Conservation (phyloP, 2,888 invertebrate species). For the Ophion ventricosus region DNA sequence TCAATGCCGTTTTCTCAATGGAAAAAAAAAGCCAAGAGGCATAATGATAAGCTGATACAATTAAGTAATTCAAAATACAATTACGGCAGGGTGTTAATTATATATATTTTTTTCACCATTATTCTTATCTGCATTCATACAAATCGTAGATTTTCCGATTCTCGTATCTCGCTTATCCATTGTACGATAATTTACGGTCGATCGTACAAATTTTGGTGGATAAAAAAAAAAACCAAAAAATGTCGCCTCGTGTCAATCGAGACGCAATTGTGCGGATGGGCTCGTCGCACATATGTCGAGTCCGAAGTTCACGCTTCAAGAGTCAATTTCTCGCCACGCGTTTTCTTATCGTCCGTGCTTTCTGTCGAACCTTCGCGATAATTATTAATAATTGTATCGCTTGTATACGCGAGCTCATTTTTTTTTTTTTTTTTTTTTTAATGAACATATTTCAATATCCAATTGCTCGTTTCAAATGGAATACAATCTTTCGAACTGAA, state of each 20-base stretch:
- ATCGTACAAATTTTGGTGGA: not conserved
- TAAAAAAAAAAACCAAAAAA: not conserved
- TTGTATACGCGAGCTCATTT: not conserved
- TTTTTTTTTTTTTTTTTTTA: too few relatives aligned
- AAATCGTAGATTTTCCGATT: not conserved
- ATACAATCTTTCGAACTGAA: too few relatives aligned
- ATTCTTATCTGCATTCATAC: not conserved
- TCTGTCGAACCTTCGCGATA: constrained; percentile 36
- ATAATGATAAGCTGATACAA: not conserved
- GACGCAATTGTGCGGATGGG: constrained; percentile 15
- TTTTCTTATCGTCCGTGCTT: constrained; percentile 58
- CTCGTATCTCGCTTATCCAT: not conserved
- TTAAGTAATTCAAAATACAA: not conserved
- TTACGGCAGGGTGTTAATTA: not conserved
- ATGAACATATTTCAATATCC: not conserved
- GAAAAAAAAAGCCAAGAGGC: not conserved
- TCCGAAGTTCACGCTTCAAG: constrained; percentile 61
- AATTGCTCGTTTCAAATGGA: not conserved
- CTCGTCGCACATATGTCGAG: constrained; percentile 36
- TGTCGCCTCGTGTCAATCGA: not conserved
- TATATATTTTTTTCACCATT: not conserved
- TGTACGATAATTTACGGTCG: not conserved
- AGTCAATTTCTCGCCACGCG: constrained; percentile 55
- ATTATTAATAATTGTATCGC: constrained; percentile 41
- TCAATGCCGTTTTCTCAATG: not conserved